phyloP scores from a whole-genome alignment of 2,113 vertebrate genomes.

The Toxotes chatareus region DNA sequence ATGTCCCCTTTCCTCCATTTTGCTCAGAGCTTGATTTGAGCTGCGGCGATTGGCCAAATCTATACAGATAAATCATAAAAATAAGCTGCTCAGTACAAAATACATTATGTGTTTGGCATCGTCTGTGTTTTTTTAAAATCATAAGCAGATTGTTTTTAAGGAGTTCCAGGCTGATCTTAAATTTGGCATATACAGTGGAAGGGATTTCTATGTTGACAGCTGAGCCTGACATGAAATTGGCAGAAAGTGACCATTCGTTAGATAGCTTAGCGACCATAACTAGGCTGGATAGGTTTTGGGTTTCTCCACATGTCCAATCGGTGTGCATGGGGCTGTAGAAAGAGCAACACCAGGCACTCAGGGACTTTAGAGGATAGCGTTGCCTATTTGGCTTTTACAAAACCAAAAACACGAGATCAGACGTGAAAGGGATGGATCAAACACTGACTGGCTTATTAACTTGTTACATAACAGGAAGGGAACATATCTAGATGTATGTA shows the following conservation, averaged over 20 bases:
- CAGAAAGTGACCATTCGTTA: constrained; percentile 28
- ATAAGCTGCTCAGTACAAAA: constrained; percentile 77
- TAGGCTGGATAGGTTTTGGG: not conserved
- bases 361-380: not conserved
- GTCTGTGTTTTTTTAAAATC: constrained; percentile 62
- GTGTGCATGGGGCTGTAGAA: not conserved
- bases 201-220: constrained; percentile 65
- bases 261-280: constrained; percentile 10
- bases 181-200: constrained; percentile 49
- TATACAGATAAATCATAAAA: constrained; percentile 75
- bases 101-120: constrained; percentile 65
- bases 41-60: constrained; percentile 71
- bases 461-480: no score
- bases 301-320: not conserved
- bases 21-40: constrained; percentile 61
- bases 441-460: not conserved
- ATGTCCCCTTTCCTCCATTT: constrained; percentile 43
- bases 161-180: constrained; percentile 58
- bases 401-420: not conserved
- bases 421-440: not conserved
- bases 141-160: constrained; percentile 74
- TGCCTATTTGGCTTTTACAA: not conserved
- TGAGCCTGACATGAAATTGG: constrained; percentile 48
- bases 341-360: not conserved
- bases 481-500: no score